phyloP scores from a whole-genome alignment of 2,888 invertebrate genomes.

The Melinaea marsaeus region DNA sequence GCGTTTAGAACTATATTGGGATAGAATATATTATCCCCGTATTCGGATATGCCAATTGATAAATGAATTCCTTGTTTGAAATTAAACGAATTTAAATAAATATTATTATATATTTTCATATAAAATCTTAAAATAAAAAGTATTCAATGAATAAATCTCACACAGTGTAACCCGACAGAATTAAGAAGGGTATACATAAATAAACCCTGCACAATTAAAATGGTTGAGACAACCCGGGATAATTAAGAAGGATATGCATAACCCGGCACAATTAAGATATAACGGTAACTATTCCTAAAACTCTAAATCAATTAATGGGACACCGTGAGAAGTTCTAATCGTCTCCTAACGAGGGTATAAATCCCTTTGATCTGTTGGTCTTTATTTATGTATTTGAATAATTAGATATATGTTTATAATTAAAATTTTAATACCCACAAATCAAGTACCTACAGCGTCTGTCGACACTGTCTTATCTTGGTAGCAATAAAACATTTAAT shows the following conservation, averaged over 20 bases:
- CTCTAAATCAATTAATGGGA: constrained; percentile 26
- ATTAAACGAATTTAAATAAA: no score
- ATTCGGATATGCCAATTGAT: constrained; percentile 13
- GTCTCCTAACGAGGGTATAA: constrained; percentile 22
- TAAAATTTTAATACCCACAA: neutral
- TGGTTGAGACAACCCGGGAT: neutral
- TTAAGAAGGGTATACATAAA: constrained; percentile 24
- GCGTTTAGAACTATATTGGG: constrained; percentile 38
- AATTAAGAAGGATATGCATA: constrained; percentile 15
- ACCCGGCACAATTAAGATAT: constrained; percentile 20
- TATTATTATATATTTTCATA: no score
- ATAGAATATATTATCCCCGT: constrained; percentile 26
- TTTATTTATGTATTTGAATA: neutral
- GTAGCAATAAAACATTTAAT: no score
- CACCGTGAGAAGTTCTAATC: constrained; percentile 25
- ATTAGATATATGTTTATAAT: neutral
- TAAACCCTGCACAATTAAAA: constrained; percentile 9
- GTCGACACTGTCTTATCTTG: no score
- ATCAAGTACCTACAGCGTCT: neutral
- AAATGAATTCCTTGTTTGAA: no score
- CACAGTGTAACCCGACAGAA: constrained; percentile 21
- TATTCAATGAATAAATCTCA: no score
- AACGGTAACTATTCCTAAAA: constrained; percentile 17
- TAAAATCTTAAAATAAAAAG: no score
- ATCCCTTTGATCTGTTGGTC: constrained; percentile 16